Evolutionary conservation across 2,888 invertebrate genomes (phyloP), one percentile per base, ranked within the genome.

Genomic region (Selenia dentaria): DNA sequence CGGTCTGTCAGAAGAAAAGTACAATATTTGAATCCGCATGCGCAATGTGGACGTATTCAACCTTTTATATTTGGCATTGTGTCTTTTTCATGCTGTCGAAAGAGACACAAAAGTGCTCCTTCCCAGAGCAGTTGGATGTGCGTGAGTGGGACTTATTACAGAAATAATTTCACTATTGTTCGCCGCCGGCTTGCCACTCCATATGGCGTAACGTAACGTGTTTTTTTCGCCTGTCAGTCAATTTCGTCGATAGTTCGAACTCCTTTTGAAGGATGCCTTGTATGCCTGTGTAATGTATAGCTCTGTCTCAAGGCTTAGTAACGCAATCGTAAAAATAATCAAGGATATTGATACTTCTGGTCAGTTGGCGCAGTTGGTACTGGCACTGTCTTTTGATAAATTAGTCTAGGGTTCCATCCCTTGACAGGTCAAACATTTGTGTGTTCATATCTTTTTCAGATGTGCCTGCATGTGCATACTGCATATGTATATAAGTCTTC

Each of bases 121-220:
- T 63, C 12, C 57, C 56, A 51, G 54, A 80, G 81, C 87, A 88
- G 89, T 88, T 88, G 87, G 54, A 42, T 62, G 81, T 83, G 89
- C 89, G 90, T 89, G 89, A 81, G 79, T 71, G 51, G 70, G 67
- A 81, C 81, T 88, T 89, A 90, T 90, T 90, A 90, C 79, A 65
- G 75, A 79, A 71, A 83, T 90, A 90, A 90, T 90, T 88, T 70
- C 79, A 77, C 88, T 83, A 89, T 90, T 90, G 89, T 90, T 74
- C 72, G 86, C 86, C 82, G 75, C 64, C 68, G 80, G 86, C 81
- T 69, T 74, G 70, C 60, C 62, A 59, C 76, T 73, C 81, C 90
- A 90, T 90, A 90, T 90, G 90, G 89, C 79, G 88, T 88, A 89
- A 87, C 89, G 85, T 87, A 42, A 47, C 47, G 81, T 76, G 58